Percentiles rank a stretch among this genome's conserved stretches.
phyloP scores from a whole-genome alignment of 2,797 vertebrate genomes.

The Danio tinwini region DNA sequence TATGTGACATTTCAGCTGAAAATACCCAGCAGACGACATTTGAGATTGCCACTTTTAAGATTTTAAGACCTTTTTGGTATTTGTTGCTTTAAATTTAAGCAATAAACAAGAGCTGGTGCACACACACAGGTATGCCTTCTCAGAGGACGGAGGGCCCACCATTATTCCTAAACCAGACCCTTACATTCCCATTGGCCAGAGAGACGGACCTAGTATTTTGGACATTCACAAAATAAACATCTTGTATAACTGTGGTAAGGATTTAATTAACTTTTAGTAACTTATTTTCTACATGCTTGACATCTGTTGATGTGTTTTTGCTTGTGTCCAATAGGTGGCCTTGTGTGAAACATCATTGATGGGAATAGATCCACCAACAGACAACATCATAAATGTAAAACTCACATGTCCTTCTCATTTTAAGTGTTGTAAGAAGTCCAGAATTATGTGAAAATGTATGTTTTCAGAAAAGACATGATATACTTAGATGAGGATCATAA shows the following conservation, averaged over 20 bases:
- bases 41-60: no score
- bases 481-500: not conserved
- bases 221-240: constrained; percentile 88
- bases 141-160: constrained; percentile 83
- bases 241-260: constrained; percentile 84
- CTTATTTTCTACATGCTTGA: not conserved
- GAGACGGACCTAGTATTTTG: constrained; percentile 82
- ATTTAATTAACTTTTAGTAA: not conserved
- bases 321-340: constrained; percentile 64
- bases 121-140: constrained; percentile 81
- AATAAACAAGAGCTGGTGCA: not conserved
- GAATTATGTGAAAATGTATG: not conserved
- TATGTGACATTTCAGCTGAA: no score
- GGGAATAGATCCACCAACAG: not conserved
- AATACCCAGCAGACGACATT: no score
- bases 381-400: not conserved
- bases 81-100: no score
- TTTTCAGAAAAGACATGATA: not conserved
- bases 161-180: constrained; percentile 86
- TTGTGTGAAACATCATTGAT: constrained; percentile 61
- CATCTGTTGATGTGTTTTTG: constrained; percentile 36
- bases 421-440: not conserved
- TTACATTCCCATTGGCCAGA: constrained; percentile 84
- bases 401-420: not conserved
- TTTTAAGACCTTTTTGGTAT: no score